Evolutionary conservation across 30 jellyfish, hydroid and myxozoan genomes (phyloP), one percentile per base, ranked within the genome.

Genomic region (Aurelia coerulea): DNA sequence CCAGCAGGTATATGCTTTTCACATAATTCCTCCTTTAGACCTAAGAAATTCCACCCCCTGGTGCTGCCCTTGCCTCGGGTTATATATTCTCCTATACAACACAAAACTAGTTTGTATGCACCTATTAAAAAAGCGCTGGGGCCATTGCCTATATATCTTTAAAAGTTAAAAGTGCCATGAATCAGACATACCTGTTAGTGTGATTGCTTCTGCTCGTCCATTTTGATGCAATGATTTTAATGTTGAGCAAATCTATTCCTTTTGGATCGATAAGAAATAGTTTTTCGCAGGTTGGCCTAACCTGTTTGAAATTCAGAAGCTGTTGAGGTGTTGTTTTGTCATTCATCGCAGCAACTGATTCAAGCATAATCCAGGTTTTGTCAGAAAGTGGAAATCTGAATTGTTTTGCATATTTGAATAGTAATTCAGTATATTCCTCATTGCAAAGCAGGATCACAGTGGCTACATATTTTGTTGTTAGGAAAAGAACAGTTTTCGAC

Each of bases 291-390:
- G 42, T 17, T 15, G 19, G 35, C 50, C 77, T 49, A 19, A 19
- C 23, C 53, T 32, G n/a, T 66, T 66, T 66, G 51, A 66, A 5
- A 49, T 32, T 66, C 14, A 66, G 17, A 5, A 66, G 51, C 51
- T 66, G 77, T 32, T 18, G 35, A 32, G 77, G 77, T 17, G 77
- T 0, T 37, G 42, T 66, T 32, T 17, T 66, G 17, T 66, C 77
- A 32, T 66, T 49, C 19, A 66, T 5, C 23, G 23, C 84, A 11
- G 18, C 17, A 19, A 15, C 2, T 41, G 84, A 73, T 56, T 73
- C 84, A 0, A 73, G n/a, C 84, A 56, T 41, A 1, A 73, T 56
- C 84, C 84, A 73, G 41, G 58, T 73, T n/a, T 17, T 32, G 58
- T 49, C 42, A 10, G 84, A 46, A 5, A 32, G 29, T 29, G 66